Evolutionary conservation across 2,113 vertebrate genomes (phyloP), one percentile per base, ranked within the genome.

Genomic region (Pelvicachromis taeniatus): DNA sequence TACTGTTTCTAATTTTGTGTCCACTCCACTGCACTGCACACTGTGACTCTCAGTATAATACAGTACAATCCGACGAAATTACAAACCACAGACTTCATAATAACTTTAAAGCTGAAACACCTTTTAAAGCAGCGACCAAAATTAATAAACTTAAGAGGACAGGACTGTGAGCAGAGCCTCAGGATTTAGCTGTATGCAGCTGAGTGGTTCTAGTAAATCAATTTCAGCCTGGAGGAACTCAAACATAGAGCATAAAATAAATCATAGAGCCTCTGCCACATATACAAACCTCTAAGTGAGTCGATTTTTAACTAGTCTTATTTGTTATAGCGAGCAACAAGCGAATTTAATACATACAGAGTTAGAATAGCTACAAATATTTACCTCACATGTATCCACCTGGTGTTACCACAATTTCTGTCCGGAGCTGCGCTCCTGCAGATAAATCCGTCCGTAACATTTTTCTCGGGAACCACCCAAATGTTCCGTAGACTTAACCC

Each of bases 331-430:
- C 8, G 7, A 17, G 2, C 13, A 40, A 85, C 38, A 4, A 1
- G 26, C 2, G 3, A 1, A 3, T 84, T 59, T n/a, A 23, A 2
- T 4, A 16, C 1, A 9, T 3, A 80, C 9, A 3, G 19, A 3
- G 23, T 73, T 17, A 68, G 50, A 38, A 85, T 78, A 52, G 10
- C 0, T 48, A 42, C 61, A 78, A 81, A 78, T 86, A 42, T 90
- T 91, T 91, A 95, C 90, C 91, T 94, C 94, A 92, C 94, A 93
- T 92, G 94, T 81, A 77, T 85, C 45, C 85, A 88, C 9, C 23
- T 1, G 26, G 94, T 89, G 91, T 88, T 23, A 75, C 93, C 3
- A 4, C 70, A 3, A 87, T 89, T 11, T 53, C 45, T 4, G 61
- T 87, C 88, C 93, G 89, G 59, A 9, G 13, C 8, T 17, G 52